Conservation (phyloP, 2,113 vertebrate species). For the Sakesphorus luctuosus region DNA sequence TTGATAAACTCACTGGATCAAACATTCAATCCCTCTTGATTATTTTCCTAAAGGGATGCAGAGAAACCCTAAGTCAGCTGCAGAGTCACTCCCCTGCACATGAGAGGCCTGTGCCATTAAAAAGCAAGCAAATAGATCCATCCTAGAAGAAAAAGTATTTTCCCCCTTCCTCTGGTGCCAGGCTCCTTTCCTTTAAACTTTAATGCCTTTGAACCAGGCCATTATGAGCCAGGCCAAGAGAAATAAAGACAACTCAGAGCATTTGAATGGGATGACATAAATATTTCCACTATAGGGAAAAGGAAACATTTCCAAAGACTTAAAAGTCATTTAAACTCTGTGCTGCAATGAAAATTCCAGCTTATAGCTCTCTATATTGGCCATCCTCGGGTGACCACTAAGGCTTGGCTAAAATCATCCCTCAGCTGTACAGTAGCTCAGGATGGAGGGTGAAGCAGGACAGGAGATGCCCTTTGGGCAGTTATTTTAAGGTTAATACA, state of each 20-base stretch:
- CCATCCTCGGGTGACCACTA: not conserved
- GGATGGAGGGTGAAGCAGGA: not conserved
- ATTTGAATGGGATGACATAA: not conserved
- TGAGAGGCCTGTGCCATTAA: not conserved
- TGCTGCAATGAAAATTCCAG: not conserved
- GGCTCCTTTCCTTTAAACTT: constrained; percentile 2
- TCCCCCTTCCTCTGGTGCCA: not conserved
- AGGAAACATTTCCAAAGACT: not conserved
- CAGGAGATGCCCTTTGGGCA: constrained; percentile 11
- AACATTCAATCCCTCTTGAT: not conserved
- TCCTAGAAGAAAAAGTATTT: not conserved
- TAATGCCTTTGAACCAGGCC: not conserved
- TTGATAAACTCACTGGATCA: not conserved
- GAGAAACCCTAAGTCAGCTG: not conserved
- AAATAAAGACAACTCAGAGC: constrained; percentile 8
- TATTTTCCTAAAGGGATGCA: not conserved
- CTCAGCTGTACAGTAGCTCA: not conserved
- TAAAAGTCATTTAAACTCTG: not conserved
- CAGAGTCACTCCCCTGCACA: not conserved
- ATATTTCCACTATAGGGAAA: not conserved
- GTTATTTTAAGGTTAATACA: constrained; percentile 15
- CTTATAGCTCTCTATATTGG: not conserved
- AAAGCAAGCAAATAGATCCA: not conserved
- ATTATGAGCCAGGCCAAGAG: not conserved
- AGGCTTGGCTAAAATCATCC: not conserved